Evolutionary conservation across 1,140 invertebrate species (phyloP).

Genomic region (Calliphora vicina): DNA sequence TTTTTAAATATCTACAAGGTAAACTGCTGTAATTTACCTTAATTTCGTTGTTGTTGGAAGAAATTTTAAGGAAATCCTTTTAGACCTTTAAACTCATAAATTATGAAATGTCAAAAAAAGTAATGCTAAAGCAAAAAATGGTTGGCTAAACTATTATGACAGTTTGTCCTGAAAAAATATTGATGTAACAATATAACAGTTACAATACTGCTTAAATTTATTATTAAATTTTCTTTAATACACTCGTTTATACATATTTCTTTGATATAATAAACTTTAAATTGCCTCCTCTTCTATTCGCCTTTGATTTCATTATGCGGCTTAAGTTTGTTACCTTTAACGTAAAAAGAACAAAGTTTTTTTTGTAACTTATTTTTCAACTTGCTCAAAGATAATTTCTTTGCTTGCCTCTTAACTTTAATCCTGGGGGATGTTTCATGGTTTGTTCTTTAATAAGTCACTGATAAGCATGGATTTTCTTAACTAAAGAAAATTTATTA

Average conservation of each 20-base stretch:
- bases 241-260: too few relatives aligned
- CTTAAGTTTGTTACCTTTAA: conserved; percentile 25
- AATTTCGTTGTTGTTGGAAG: neutral
- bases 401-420: neutral
- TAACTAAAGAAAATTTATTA: conserved; percentile 2
- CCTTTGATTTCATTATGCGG: neutral
- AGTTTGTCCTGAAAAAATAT: neutral
- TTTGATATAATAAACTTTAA: neutral
- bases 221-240: neutral
- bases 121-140: neutral
- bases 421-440: conserved; percentile 8
- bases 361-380: neutral
- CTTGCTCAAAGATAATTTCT: neutral
- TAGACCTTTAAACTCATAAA: neutral
- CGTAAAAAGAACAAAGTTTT: neutral
- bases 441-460: neutral
- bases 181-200: neutral
- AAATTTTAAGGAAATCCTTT: conserved; percentile 12
- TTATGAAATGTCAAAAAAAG: neutral
- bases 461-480: neutral
- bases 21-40: neutral
- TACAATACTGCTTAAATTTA: neutral
- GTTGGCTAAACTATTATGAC: neutral
- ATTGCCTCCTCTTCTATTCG: neutral
- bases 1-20: neutral